Evolutionary conservation across 2,113 vertebrate species (phyloP).

Genomic region (Ceyx cyanopectus): DNA sequence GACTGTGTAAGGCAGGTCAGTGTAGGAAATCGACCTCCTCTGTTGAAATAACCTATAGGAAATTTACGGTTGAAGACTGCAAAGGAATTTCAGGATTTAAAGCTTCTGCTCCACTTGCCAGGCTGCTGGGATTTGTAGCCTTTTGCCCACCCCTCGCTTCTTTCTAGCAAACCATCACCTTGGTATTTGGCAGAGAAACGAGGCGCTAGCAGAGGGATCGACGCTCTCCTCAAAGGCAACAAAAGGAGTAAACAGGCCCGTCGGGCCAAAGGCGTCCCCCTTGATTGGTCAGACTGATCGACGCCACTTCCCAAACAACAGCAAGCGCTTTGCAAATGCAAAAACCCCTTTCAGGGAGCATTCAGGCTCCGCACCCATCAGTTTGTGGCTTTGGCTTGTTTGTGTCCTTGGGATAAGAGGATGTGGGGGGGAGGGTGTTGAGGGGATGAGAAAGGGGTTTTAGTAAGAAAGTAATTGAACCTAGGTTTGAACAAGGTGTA

Average conservation of each 20-base stretch:
- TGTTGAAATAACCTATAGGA: conserved; percentile 74
- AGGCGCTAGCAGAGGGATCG: conserved; percentile 29
- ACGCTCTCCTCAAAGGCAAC: conserved; percentile 51
- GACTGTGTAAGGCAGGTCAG: conserved; percentile 21
- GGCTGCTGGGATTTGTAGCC: conserved; percentile 27
- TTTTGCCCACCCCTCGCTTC: conserved; percentile 17
- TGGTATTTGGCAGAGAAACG: conserved; percentile 24
- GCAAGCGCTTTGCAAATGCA: conserved; percentile 66
- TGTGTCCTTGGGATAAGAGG: conserved; percentile 28
- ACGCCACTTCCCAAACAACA: conserved; percentile 69
- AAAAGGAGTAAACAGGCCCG: conserved; percentile 62
- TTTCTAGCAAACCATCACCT: not conserved
- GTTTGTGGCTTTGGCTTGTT: conserved; percentile 40
- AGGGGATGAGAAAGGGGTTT: not conserved
- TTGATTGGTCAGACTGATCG: conserved; percentile 73
- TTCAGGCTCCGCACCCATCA: conserved; percentile 7
- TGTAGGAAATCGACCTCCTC: conserved; percentile 60
- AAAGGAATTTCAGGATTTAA: conserved; percentile 77
- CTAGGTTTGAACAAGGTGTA: conserved; percentile 14
- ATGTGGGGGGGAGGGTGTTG: not conserved
- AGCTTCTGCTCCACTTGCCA: conserved; percentile 72
- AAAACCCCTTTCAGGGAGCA: not conserved
- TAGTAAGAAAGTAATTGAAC: not conserved
- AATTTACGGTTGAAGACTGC: conserved; percentile 80
- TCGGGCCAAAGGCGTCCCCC: conserved; percentile 56